phyloP scores from a whole-genome alignment of 2,888 invertebrate species.

The Melanotus villosus region DNA sequence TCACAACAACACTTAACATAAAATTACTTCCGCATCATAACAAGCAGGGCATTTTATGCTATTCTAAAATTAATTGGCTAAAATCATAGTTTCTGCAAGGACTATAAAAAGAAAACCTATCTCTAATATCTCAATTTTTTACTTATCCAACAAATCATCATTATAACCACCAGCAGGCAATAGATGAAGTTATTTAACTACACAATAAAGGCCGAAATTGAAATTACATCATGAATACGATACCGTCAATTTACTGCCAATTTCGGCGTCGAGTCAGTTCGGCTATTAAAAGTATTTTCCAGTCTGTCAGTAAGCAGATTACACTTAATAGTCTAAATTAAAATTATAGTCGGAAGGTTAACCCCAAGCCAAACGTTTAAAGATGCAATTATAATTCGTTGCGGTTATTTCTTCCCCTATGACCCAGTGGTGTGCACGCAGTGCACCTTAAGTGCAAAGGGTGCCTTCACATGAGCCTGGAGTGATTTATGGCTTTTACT shows the following conservation, averaged over 20 bases:
- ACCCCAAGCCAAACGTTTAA: not conserved
- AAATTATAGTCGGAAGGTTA: not conserved
- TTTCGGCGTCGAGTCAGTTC: not conserved
- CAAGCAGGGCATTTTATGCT: no score
- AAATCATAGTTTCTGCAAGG: not conserved
- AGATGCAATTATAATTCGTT: not conserved
- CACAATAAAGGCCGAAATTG: slow-evolving; percentile 15
- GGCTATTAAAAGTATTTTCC: slow-evolving; percentile 4
- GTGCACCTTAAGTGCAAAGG: no score
- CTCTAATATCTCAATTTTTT: not conserved
- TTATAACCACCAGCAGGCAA: slow-evolving; percentile 1
- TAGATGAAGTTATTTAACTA: slow-evolving; percentile 6
- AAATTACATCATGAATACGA: slow-evolving; percentile 14
- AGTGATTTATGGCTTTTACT: no score
- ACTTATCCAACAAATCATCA: not conserved
- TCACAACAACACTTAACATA: no score
- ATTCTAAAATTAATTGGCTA: no score
- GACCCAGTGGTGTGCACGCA: not conserved
- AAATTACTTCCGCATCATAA: no score
- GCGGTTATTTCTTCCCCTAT: not conserved
- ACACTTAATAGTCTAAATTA: slow-evolving; percentile 12
- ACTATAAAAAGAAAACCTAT: not conserved
- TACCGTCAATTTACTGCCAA: slow-evolving; percentile 19
- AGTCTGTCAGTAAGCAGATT: slow-evolving; percentile 7
- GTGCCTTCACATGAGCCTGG: no score